Evolutionary conservation across 2,888 invertebrate species (phyloP), one percentile per base, ranked within the genome.

Genomic region (Dicycla oo): DNA sequence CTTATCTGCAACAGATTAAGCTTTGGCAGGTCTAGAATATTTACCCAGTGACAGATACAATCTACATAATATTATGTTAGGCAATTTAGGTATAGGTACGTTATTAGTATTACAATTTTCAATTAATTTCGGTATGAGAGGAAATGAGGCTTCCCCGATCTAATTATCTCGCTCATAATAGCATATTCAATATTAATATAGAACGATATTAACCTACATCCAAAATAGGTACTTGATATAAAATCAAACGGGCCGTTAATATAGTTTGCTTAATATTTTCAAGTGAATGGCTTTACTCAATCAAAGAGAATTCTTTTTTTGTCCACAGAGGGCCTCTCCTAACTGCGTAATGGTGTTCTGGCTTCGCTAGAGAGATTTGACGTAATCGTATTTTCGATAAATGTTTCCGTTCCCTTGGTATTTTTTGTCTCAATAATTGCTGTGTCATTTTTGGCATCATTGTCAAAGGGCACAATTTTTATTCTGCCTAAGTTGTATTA

Each of bases 311-410:
- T 54, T 68, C 15, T 57, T 56, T 71, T 66, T 65, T 75, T 51
- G 43, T 34, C 54, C 58, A 78, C 69, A 82, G 82, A 82, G 60
- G 43, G 49, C 20, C 34, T 47, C 43, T 58, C 15, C 10, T 66
- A 58, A 65, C 63, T 67, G 10, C 62, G 67, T 72, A 82, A 77
- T 73, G 79, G 61, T 57, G 62, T 70, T 73, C 66, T 45, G 51
- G 40, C 66, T 72, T 56, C 20, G 70, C 78, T 56, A 65, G 43
- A 54, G 45, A 65, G 23, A 67, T 62, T 60, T 75, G n/a, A 64
- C 68, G 68, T 74, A 74, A 81, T 81, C 68, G 60, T 20, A 69
- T 78, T 65, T 61, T 43, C 53, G 58, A 73, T 81, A 65, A 71
- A 57, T 38, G 57, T 47, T 76, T 69, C 62, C 49, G 49, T 58